phyloP scores from a whole-genome alignment of 2,888 invertebrate species.

The Scaptomyza flava region DNA sequence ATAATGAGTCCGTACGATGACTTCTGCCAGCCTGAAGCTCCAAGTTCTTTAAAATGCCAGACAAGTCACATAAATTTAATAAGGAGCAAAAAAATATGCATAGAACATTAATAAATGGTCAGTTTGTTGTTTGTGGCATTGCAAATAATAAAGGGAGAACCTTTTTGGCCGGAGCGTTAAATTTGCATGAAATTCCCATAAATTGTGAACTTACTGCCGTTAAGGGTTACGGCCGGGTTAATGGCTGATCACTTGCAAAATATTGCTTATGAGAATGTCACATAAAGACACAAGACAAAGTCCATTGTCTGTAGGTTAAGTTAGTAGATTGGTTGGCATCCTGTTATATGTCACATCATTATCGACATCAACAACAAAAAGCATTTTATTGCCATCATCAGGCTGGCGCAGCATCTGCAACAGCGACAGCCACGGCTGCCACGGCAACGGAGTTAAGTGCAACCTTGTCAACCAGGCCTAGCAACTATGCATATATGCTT shows the following conservation, averaged over 20 bases:
- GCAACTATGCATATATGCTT: neutral
- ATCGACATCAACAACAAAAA: constrained; percentile 72
- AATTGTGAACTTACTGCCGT: constrained; percentile 48
- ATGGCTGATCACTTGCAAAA: constrained; percentile 44
- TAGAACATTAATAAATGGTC: constrained; percentile 58
- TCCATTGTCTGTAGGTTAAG: constrained; percentile 23
- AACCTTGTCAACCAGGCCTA: constrained; percentile 25
- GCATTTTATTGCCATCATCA: constrained; percentile 75
- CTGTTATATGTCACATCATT: constrained; percentile 64
- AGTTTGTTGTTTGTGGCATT: constrained; percentile 34
- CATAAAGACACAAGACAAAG: constrained; percentile 42
- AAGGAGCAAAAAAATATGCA: constrained; percentile 34
- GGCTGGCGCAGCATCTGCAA: constrained; percentile 1
- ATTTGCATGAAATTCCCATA: constrained; percentile 66
- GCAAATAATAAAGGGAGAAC: constrained; percentile 13
- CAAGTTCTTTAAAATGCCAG: constrained; percentile 16
- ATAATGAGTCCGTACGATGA: constrained; percentile 1
- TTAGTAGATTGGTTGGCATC: neutral
- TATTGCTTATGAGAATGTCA: constrained; percentile 52
- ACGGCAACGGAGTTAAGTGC: constrained; percentile 7
- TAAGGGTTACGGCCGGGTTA: constrained; percentile 25
- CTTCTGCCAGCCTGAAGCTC: neutral
- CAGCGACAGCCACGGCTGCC: constrained; percentile 20
- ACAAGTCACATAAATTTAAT: constrained; percentile 36
- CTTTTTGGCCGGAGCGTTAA: constrained; percentile 2